phyloP scores from a whole-genome alignment of 2,113 vertebrate genomes.

The Eolophus roseicapilla region DNA sequence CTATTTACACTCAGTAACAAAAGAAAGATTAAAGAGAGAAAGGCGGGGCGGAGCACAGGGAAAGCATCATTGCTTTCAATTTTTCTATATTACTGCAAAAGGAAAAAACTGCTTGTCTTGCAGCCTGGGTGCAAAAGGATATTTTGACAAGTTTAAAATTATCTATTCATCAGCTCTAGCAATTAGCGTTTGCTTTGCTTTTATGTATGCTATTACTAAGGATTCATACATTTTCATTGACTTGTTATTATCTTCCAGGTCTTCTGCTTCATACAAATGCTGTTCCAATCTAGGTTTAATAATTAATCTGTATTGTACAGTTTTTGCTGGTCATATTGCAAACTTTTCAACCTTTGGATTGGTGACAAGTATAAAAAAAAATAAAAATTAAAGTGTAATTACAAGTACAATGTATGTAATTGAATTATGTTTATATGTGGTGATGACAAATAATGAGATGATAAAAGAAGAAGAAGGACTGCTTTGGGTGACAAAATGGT shows the following conservation, averaged over 20 bases:
- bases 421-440: background rate
- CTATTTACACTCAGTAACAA: background rate
- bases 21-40: background rate
- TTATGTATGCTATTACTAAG: background rate
- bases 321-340: background rate
- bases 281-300: background rate
- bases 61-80: background rate
- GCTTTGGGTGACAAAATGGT: background rate
- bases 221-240: background rate
- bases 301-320: background rate
- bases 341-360: background rate
- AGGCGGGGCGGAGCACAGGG: accelerated
- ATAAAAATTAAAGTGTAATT: background rate
- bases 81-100: background rate
- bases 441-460: background rate
- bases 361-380: background rate
- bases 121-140: background rate
- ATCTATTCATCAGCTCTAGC: background rate
- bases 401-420: background rate
- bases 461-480: background rate
- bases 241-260: background rate
- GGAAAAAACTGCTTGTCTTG: background rate
- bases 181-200: background rate
- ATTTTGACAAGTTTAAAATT: slow-evolving; percentile 6
- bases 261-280: background rate